Conservation (phyloP, 2,797 vertebrate genomes). For the Mus caroli region DNA sequence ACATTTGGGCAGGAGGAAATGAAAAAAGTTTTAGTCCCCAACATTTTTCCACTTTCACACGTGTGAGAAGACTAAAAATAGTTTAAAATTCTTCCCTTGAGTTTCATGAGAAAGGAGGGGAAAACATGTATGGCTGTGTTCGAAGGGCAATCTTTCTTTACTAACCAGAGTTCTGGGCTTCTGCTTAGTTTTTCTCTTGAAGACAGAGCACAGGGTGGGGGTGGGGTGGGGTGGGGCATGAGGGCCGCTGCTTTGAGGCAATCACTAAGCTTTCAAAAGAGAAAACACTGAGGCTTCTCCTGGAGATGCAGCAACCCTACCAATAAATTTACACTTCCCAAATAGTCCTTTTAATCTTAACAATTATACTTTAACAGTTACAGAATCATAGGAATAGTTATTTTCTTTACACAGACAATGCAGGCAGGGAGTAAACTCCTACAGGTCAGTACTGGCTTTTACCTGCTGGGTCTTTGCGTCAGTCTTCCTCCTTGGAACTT, state of each 20-base stretch:
- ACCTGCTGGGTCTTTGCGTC: background rate
- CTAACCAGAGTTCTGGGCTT: background rate
- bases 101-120: background rate
- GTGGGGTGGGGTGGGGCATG: too few species aligned
- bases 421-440: background rate
- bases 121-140: background rate
- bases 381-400: background rate
- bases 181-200: slow-evolving; percentile 34
- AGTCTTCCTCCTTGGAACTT: background rate
- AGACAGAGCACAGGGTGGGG: background rate
- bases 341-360: slow-evolving; percentile 29
- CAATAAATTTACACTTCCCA: background rate
- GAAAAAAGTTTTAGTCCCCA: background rate
- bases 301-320: background rate
- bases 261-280: slow-evolving; percentile 10
- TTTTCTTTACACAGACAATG: background rate
- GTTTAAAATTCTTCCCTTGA: background rate
- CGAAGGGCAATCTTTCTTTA: slow-evolving; percentile 27
- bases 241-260: background rate
- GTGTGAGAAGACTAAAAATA: background rate
- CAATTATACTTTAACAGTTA: slow-evolving; percentile 19
- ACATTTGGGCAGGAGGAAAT: background rate
- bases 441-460: background rate
- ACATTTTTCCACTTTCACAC: slow-evolving; percentile 5
- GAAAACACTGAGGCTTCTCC: slow-evolving; percentile 11